Percentiles rank a stretch among this genome's conserved stretches.
Conservation (phyloP, 1,140 invertebrate genomes). For the Philotrypesis tridentata region DNA sequence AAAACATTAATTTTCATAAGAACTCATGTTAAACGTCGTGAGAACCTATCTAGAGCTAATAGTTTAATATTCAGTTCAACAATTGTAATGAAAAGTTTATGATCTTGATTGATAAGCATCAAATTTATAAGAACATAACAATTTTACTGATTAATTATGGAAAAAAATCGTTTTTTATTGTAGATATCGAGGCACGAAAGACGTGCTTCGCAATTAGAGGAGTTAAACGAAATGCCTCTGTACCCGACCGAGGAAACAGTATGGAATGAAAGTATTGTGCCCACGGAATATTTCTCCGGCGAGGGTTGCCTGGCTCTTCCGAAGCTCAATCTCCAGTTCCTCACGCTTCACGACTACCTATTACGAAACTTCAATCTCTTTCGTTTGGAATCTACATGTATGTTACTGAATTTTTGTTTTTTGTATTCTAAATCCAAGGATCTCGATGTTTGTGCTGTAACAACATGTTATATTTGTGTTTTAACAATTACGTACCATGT, state of each 20-base stretch:
- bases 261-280: conserved; percentile 99
- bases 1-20: too few species aligned
- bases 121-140: too few species aligned
- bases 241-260: conserved; percentile 99
- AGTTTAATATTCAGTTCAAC: too few species aligned
- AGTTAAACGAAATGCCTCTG: conserved; percentile 97
- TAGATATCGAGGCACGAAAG: conserved; percentile 91
- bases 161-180: conserved; percentile 19
- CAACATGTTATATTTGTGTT: too few species aligned
- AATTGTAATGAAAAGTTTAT: too few species aligned
- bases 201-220: conserved; percentile 92
- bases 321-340: conserved; percentile 98
- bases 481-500: too few species aligned
- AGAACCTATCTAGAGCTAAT: too few species aligned
- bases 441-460: too few species aligned
- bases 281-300: conserved; percentile 96
- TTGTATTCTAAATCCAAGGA: too few species aligned
- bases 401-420: too few species aligned
- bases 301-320: conserved; percentile 96
- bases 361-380: conserved; percentile 98
- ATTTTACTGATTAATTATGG: too few species aligned
- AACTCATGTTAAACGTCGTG: too few species aligned
- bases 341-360: conserved; percentile 98
- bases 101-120: background rate
- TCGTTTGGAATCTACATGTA: conserved; percentile 97